Conservation (phyloP, 2,113 vertebrate species). For the Notothenia coriiceps region DNA sequence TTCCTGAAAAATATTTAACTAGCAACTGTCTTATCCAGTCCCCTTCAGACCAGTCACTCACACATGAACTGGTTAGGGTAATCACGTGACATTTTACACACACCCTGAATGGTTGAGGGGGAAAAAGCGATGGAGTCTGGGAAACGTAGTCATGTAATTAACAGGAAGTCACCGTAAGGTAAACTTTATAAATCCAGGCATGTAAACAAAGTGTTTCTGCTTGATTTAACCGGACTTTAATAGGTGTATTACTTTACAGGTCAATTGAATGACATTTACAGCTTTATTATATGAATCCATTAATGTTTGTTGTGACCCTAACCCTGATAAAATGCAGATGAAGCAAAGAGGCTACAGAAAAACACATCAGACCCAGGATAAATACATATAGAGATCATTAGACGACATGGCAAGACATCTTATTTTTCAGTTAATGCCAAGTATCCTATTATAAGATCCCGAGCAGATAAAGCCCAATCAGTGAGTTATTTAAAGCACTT, state of each 20-base stretch:
- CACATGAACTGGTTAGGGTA: not conserved
- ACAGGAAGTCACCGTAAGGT: not conserved
- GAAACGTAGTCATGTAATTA: conserved; percentile 11
- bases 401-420: not conserved
- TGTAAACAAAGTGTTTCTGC: not conserved
- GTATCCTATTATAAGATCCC: not conserved
- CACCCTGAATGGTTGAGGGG: conserved; percentile 40
- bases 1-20: not conserved
- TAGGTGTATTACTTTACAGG: not conserved
- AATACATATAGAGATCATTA: not conserved
- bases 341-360: not conserved
- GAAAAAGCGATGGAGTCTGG: not conserved
- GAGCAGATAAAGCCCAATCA: not conserved
- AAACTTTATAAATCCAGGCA: not conserved
- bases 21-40: not conserved
- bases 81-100: conserved; percentile 31
- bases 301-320: too few relatives aligned
- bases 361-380: not conserved
- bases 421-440: not conserved
- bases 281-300: not conserved
- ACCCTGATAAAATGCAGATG: not conserved
- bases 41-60: conserved; percentile 12
- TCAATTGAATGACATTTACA: not conserved
- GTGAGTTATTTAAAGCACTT: not conserved
- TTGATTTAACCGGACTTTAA: not conserved